Evolutionary conservation across 92 coral and sea anemone species (phyloP).

Genomic region (Epizoanthus rinbou): DNA sequence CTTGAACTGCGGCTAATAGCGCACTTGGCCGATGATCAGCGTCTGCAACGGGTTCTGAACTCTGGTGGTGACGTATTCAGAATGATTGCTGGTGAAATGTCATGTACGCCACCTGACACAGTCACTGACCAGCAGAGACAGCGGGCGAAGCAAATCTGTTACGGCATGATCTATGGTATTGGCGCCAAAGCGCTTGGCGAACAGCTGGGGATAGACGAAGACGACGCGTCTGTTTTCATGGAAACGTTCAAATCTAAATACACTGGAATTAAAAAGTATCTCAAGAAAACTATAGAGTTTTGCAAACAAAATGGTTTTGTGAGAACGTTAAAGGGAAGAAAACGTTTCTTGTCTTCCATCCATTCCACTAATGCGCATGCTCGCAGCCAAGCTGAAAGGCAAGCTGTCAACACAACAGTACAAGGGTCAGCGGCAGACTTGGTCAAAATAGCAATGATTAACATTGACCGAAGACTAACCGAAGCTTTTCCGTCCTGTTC

Average conservation of each 20-base stretch:
- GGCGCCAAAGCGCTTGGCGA: conserved; percentile 97
- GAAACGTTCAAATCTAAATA: conserved; percentile 89
- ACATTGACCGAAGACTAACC: conserved; percentile 80
- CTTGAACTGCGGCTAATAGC: conserved; percentile 97
- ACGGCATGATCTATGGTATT: conserved; percentile 95
- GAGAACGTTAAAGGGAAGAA: conserved; percentile 79
- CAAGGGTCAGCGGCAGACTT: conserved; percentile 99
- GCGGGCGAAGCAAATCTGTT: conserved; percentile 95
- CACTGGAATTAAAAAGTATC: conserved; percentile 76
- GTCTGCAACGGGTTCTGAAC: conserved; percentile 79
- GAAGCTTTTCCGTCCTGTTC: conserved; percentile 71
- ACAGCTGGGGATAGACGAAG: conserved; percentile 79
- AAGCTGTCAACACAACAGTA: conserved; percentile 97
- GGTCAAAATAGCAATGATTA: conserved; percentile 93
- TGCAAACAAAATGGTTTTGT: conserved; percentile 88
- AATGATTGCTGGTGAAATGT: conserved; percentile 93
- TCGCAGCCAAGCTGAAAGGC: conserved; percentile 93
- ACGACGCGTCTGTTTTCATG: conserved; percentile 85
- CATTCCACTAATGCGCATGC: conserved; percentile 84
- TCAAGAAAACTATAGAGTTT: conserved; percentile 82
- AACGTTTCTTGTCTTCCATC: conserved; percentile 84
- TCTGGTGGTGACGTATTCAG: conserved; percentile 96
- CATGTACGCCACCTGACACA: conserved; percentile 70
- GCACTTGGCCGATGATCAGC: conserved; percentile 84
- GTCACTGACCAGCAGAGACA: conserved; percentile 88